These are phyloP conservation scores for Lagorchestes hirsutus DNA, from an alignment of 2,797 vertebrate genomes.

Conservation along the genomic window DNA sequence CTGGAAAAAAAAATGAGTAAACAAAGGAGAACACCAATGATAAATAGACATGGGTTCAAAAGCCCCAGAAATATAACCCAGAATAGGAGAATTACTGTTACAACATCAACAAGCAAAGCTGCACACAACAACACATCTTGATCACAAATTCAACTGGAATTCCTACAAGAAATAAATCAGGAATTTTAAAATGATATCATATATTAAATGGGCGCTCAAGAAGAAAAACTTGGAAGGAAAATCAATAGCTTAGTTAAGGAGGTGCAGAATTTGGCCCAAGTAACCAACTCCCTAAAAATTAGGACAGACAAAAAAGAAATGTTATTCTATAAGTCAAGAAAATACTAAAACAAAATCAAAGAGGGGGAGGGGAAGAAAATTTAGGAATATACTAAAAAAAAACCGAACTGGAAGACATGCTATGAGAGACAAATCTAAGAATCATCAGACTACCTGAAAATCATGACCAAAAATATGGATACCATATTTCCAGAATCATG, in stretches of 20 bases:
- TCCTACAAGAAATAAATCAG: too few species aligned
- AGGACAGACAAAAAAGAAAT: not conserved
- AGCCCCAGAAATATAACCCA: too few species aligned
- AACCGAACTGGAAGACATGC: not conserved
- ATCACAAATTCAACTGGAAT: too few species aligned
- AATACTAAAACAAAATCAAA: not conserved
- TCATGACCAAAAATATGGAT: not conserved
- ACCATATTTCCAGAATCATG: not conserved
- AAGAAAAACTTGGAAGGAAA: not conserved
- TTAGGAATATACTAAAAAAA: not conserved
- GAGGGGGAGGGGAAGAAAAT: not conserved
- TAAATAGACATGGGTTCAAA: too few species aligned
- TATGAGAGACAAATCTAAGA: not conserved
- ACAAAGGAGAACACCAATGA: too few species aligned
- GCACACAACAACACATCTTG: too few species aligned
- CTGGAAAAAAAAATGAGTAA: too few species aligned
- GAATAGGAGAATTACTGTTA: too few species aligned
- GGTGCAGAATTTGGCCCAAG: not conserved
- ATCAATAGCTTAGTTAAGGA: not conserved
- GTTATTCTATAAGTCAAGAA: not conserved
- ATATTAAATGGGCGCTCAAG: too few species aligned
- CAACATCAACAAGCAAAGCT: too few species aligned
- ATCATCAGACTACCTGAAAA: not conserved
- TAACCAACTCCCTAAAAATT: not conserved
- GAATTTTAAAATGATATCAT: too few species aligned